Conservation (phyloP, 2,113 vertebrate genomes). For the Hystrix brachyura region DNA sequence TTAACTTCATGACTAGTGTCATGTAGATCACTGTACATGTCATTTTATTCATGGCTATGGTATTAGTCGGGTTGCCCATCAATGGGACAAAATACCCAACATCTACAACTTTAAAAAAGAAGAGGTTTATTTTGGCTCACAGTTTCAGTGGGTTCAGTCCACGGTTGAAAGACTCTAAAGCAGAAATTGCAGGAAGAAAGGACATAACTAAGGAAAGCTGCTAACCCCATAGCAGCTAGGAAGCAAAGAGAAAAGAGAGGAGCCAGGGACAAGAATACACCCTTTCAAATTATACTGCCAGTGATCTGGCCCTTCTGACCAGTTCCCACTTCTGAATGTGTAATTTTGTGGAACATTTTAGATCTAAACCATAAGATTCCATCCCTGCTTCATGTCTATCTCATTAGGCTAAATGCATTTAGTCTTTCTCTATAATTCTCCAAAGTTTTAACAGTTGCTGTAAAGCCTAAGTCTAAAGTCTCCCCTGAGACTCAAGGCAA, state of each 20-base stretch:
- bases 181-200: background rate
- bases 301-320: background rate
- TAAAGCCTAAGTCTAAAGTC: background rate
- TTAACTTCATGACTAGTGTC: background rate
- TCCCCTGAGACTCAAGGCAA: background rate
- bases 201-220: background rate
- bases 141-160: background rate
- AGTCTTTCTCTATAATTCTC: background rate
- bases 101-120: background rate
- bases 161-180: background rate
- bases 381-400: background rate
- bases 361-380: background rate
- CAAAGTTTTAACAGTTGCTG: background rate
- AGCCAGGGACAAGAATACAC: background rate
- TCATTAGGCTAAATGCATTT: background rate
- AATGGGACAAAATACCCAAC: background rate
- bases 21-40: background rate
- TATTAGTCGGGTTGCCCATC: background rate
- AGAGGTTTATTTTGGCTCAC: background rate
- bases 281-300: background rate
- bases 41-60: background rate
- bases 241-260: background rate
- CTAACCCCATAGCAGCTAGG: background rate
- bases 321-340: background rate
- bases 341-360: background rate